These are phyloP conservation scores for Astreopora myriophthalma DNA, from an alignment of 64 coral and sea anemone species.

Conservation along the genomic window DNA sequence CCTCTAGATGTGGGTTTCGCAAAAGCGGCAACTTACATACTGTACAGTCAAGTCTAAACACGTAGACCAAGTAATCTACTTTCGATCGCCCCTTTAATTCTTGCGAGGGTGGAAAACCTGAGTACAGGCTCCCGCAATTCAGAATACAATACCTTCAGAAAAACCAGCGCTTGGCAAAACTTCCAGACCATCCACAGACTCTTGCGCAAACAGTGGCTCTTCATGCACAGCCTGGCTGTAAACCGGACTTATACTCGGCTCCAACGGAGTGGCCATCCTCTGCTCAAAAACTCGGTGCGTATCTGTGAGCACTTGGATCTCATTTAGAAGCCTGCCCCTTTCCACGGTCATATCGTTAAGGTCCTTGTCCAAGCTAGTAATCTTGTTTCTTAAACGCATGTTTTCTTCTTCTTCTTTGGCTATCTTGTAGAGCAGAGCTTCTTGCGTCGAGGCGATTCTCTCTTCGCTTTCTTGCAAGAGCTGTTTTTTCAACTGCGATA, in stretches of 20 bases:
- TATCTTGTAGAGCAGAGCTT: constrained; percentile 69
- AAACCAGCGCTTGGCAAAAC: constrained; percentile 45
- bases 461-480: constrained; percentile 80
- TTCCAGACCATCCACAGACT: constrained; percentile 66
- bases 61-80: too few relatives aligned
- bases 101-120: not conserved
- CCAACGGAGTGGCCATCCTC: not conserved
- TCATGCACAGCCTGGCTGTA: constrained; percentile 74
- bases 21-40: too few relatives aligned
- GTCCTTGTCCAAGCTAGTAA: constrained; percentile 41
- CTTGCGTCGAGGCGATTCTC: constrained; percentile 74
- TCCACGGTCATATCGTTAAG: constrained; percentile 44
- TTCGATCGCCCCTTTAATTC: too few relatives aligned
- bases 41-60: too few relatives aligned
- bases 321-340: constrained; percentile 65
- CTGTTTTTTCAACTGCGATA: constrained; percentile 61
- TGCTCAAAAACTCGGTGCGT: constrained; percentile 48
- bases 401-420: constrained; percentile 76
- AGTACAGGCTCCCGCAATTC: not conserved
- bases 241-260: constrained; percentile 32
- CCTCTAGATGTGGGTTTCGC: too few relatives aligned
- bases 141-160: constrained; percentile 27
- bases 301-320: constrained; percentile 58
- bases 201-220: constrained; percentile 66
- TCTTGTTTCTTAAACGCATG: constrained; percentile 45